These are phyloP conservation scores for Drosophila ficusphila DNA, from an alignment of 1,140 invertebrate genomes.

Conservation along the genomic window DNA sequence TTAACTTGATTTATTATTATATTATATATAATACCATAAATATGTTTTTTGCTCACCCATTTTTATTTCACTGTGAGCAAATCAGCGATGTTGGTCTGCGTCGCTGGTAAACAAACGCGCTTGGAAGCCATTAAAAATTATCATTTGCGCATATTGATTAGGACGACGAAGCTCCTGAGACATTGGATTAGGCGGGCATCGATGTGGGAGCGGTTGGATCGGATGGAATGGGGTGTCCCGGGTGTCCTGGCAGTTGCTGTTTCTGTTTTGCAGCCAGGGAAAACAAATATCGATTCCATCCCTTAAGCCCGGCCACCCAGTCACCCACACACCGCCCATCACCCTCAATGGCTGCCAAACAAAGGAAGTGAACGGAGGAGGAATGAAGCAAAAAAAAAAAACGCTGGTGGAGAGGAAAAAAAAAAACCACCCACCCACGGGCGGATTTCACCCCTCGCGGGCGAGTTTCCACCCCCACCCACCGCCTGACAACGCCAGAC, in stretches of 20 bases:
- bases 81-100: slow-evolving; percentile 58
- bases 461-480: slow-evolving; percentile 27
- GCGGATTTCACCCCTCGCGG: slow-evolving; percentile 28
- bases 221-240: slow-evolving; percentile 1
- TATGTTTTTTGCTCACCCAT: too few species aligned
- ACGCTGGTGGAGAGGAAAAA: slow-evolving; percentile 19
- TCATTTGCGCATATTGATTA: slow-evolving; percentile 80
- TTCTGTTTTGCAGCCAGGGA: slow-evolving; percentile 64
- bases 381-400: slow-evolving; percentile 35
- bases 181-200: slow-evolving; percentile 75
- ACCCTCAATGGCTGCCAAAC: slow-evolving; percentile 81
- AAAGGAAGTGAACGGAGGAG: slow-evolving; percentile 69
- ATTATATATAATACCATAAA: too few species aligned
- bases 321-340: slow-evolving; percentile 50
- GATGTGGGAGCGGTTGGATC: slow-evolving; percentile 18
- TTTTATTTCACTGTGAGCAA: slow-evolving; percentile 48
- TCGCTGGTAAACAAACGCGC: slow-evolving; percentile 71
- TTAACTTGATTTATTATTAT: too few species aligned
- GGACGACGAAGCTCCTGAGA: slow-evolving; percentile 63
- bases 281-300: slow-evolving; percentile 84
- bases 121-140: slow-evolving; percentile 81
- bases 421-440: slow-evolving; percentile 73
- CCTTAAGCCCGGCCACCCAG: slow-evolving; percentile 75
- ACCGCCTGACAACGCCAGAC: slow-evolving; percentile 66
- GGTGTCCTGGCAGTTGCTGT: slow-evolving; percentile 43